Evolutionary conservation across 2,797 vertebrate genomes (phyloP).

Genomic region (Aplochiton taeniatus): DNA sequence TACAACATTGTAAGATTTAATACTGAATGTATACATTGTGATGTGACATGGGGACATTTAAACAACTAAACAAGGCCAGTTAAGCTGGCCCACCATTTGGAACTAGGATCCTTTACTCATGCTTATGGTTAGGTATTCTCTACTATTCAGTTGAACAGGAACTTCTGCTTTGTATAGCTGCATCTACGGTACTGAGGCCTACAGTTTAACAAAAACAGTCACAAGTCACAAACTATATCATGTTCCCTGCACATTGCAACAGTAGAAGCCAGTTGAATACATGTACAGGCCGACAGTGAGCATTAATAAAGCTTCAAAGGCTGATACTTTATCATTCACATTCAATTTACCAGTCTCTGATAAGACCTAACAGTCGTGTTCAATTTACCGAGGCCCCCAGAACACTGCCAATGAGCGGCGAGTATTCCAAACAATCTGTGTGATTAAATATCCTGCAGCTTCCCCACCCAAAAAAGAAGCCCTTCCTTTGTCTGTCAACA

Average conservation of each 20-base stretch:
- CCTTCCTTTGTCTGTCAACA: constrained; percentile 12
- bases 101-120: neutral
- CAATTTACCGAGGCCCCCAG: constrained; percentile 60
- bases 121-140: constrained; percentile 4
- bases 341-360: constrained; percentile 62
- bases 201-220: constrained; percentile 35
- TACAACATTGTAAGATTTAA: constrained; percentile 41
- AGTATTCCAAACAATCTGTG: constrained; percentile 43
- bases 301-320: constrained; percentile 58
- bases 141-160: constrained; percentile 21
- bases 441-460: constrained; percentile 2
- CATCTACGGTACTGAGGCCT: neutral
- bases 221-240: constrained; percentile 11
- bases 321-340: constrained; percentile 49
- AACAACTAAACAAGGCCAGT: no score
- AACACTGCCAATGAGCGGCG: constrained; percentile 40
- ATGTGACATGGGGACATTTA: constrained; percentile 8
- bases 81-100: no score
- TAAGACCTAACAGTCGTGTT: constrained; percentile 72
- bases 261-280: constrained; percentile 54
- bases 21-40: constrained; percentile 17
- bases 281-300: constrained; percentile 39
- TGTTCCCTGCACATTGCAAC: constrained; percentile 41
- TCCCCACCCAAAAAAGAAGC: constrained; percentile 22
- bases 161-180: constrained; percentile 24